These are phyloP conservation scores for Raja brachyura DNA, from an alignment of 2,113 vertebrate species.

Conservation along the genomic window DNA sequence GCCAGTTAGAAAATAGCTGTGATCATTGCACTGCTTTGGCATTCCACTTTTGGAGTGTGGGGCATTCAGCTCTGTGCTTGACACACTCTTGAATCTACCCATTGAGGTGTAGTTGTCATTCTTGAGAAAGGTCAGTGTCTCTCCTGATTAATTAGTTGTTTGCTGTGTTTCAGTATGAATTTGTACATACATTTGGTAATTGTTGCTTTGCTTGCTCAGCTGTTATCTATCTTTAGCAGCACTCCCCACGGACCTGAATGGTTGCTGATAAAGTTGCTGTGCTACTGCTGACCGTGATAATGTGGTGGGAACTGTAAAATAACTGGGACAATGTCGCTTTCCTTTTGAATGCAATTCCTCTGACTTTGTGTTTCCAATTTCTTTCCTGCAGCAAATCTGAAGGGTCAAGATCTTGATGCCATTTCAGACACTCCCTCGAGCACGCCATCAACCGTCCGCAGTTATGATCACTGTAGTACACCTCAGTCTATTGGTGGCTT, in stretches of 20 bases:
- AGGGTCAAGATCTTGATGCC: slow-evolving; percentile 78
- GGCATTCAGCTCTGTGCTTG: not conserved
- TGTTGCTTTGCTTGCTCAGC: not conserved
- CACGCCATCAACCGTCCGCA: slow-evolving; percentile 52
- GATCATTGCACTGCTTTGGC: not conserved
- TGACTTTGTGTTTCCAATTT: slow-evolving; percentile 9
- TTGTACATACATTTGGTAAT: slow-evolving; percentile 1
- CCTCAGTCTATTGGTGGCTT: slow-evolving; percentile 65
- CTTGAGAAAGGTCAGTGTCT: not conserved
- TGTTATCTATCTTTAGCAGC: not conserved
- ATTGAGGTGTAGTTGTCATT: not conserved
- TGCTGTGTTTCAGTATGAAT: not conserved
- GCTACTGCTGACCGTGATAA: not conserved
- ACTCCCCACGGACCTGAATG: not conserved
- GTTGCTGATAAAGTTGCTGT: not conserved
- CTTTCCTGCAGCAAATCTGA: slow-evolving; percentile 58
- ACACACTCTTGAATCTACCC: not conserved
- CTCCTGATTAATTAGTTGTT: not conserved
- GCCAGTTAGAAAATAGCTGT: not conserved
- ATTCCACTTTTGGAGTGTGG: not conserved
- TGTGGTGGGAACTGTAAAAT: not conserved
- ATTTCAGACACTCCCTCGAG: slow-evolving; percentile 47
- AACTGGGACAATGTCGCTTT: not conserved
- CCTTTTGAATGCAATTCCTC: not conserved
- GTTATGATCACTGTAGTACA: slow-evolving; percentile 58